phyloP scores from a whole-genome alignment of 2,797 vertebrate species.

The Australoheros facetus region DNA sequence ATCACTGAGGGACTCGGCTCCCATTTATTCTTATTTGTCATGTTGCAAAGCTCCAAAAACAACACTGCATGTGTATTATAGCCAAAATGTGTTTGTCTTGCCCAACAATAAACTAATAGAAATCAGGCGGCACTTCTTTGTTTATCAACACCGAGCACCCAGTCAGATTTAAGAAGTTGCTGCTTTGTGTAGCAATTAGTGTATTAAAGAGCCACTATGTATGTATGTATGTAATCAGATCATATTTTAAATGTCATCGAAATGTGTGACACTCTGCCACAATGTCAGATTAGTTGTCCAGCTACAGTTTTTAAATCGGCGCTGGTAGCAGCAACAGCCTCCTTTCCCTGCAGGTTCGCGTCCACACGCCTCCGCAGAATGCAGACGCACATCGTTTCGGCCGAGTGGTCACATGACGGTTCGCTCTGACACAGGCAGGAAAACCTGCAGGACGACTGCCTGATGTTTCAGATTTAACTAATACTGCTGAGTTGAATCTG shows the following conservation, averaged over 20 bases:
- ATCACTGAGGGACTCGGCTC: not conserved
- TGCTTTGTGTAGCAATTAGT: too few species aligned
- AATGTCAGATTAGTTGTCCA: not conserved
- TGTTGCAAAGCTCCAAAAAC: not conserved
- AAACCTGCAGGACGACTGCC: accelerated
- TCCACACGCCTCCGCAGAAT: too few species aligned
- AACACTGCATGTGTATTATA: not conserved
- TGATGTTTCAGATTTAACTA: too few species aligned
- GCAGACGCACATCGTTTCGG: too few species aligned
- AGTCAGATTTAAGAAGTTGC: not conserved
- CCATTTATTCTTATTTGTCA: not conserved
- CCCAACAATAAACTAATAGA: not conserved
- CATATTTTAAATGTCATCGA: not conserved
- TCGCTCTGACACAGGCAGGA: accelerated
- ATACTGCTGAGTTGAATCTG: not conserved
- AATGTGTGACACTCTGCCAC: not conserved
- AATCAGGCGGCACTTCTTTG: too few species aligned
- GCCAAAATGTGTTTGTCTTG: not conserved
- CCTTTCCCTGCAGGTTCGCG: not conserved
- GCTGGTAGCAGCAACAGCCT: not conserved
- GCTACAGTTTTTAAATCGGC: not conserved
- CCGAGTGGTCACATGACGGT: too few species aligned
- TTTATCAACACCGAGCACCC: too few species aligned
- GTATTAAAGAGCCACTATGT: too few species aligned
- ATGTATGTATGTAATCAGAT: not conserved